A percentile compares a stretch with the other conserved stretches of the same genome.
phyloP scores from a whole-genome alignment of 53 echinoderm and acorn worm species.

The Echinometra lucunter region DNA sequence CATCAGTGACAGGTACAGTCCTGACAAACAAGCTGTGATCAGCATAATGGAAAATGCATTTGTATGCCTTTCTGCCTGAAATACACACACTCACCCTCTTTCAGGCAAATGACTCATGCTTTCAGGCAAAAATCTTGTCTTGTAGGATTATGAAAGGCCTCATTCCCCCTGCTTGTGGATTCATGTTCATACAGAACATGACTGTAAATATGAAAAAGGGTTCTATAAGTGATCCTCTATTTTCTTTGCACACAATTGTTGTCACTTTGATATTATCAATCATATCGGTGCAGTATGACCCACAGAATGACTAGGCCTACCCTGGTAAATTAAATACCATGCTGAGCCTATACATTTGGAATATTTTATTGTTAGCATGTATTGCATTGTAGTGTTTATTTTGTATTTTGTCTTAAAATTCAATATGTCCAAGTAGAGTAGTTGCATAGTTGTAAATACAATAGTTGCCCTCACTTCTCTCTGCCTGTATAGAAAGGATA shows the following conservation, averaged over 20 bases:
- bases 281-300: no score
- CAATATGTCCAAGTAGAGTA: no score
- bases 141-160: slow-evolving; percentile 14
- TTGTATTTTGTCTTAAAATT: no score
- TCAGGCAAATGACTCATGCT: slow-evolving; percentile 26
- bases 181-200: neutral
- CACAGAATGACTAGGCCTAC: no score
- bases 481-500: no score
- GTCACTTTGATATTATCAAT: no score
- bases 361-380: no score
- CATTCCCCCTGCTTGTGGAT: neutral
- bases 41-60: slow-evolving; percentile 65
- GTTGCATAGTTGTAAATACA: no score
- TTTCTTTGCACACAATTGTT: neutral
- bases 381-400: no score
- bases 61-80: slow-evolving; percentile 39
- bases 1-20: slow-evolving; percentile 21
- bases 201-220: neutral
- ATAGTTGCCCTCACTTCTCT: no score
- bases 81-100: slow-evolving; percentile 26
- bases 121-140: neutral
- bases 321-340: no score
- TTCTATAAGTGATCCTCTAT: neutral
- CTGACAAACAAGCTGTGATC: slow-evolving; percentile 55
- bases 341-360: no score